These are phyloP conservation scores for Porites lutea DNA, from an alignment of 64 coral and sea anemone species.

Conservation along the genomic window DNA sequence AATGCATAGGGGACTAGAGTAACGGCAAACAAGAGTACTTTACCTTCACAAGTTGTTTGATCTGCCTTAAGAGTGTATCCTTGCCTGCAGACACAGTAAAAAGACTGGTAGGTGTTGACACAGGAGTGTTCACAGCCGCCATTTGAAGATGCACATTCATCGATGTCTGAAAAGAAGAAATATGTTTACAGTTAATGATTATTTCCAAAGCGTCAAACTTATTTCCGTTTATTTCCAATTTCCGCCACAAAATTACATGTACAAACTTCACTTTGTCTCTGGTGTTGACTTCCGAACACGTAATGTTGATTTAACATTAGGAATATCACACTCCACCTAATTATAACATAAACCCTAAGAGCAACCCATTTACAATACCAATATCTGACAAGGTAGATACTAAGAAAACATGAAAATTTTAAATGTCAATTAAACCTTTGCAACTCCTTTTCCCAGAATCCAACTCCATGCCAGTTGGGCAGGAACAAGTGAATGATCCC, in stretches of 20 bases:
- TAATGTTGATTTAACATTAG: no score
- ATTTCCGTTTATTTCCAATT: no score
- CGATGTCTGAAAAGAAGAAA: conserved; percentile 38
- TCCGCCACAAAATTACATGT: no score
- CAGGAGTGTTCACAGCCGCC: conserved; percentile 71
- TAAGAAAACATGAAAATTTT: no score
- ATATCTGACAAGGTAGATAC: no score
- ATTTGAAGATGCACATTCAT: conserved; percentile 60
- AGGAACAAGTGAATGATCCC: conserved; percentile 65
- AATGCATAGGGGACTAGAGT: no score
- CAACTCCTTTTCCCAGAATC: conserved; percentile 65
- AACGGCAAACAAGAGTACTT: no score
- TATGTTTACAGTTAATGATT: background rate
- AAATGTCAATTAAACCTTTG: conserved; percentile 4
- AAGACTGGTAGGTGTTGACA: conserved; percentile 60
- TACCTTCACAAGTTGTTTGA: conserved; percentile 48
- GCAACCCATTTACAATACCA: no score
- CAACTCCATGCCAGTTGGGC: conserved; percentile 74
- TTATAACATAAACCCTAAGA: no score
- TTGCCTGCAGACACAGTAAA: conserved; percentile 58
- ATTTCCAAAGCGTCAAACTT: background rate
- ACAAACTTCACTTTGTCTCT: no score
- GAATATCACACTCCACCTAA: no score
- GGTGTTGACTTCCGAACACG: no score
- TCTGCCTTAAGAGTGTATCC: conserved; percentile 38